A percentile compares a stretch with the other conserved stretches of the same genome.
Evolutionary conservation across 2,888 invertebrate genomes (phyloP).

Genomic region (Apodemia mormo): DNA sequence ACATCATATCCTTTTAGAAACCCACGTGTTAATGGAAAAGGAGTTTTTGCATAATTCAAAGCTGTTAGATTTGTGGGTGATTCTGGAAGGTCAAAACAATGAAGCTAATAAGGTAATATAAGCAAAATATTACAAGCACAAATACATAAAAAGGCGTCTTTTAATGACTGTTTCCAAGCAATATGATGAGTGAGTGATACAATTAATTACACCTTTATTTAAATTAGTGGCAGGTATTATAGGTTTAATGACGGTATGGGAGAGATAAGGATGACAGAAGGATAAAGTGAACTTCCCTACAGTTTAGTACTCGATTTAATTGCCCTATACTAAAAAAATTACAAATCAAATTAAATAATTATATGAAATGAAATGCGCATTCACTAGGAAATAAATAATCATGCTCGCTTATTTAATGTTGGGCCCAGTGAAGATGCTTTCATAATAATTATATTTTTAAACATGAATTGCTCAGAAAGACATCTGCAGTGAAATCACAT

Average conservation of each 20-base stretch:
- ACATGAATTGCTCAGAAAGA: conserved; percentile 74
- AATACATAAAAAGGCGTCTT: conserved; percentile 17
- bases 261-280: background rate
- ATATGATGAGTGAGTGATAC: conserved; percentile 12
- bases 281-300: background rate
- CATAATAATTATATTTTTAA: conserved; percentile 39
- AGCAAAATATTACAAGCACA: conserved; percentile 53
- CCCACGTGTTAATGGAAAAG: conserved; percentile 72
- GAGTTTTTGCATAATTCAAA: conserved; percentile 62
- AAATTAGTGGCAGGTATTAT: background rate
- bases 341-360: background rate
- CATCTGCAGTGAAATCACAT: conserved; percentile 81
- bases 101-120: conserved; percentile 61
- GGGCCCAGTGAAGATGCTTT: conserved; percentile 54
- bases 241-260: background rate
- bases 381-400: conserved; percentile 51
- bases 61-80: conserved; percentile 54
- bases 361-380: conserved; percentile 75
- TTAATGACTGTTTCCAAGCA: conserved; percentile 1
- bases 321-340: background rate
- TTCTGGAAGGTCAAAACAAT: conserved; percentile 74
- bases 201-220: background rate
- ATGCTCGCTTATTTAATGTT: conserved; percentile 45
- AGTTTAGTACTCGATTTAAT: background rate
- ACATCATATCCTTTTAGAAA: conserved; percentile 50